These are phyloP conservation scores for Thera britannica DNA, from an alignment of 2,888 invertebrate species.

Conservation along the genomic window DNA sequence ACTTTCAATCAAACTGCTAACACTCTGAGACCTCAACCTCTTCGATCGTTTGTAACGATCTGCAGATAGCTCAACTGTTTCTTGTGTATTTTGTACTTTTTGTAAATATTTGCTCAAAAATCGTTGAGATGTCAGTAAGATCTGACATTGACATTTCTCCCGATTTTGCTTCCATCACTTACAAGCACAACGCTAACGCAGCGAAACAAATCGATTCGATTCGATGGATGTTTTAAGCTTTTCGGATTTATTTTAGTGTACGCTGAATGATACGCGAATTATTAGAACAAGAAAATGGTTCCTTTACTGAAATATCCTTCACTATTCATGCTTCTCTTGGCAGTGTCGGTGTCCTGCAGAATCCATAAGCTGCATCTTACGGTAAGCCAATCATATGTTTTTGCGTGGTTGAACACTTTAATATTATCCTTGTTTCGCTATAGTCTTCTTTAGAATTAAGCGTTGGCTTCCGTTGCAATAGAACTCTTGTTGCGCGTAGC, in stretches of 20 bases:
- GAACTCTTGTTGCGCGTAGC: neutral
- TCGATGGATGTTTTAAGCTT: conserved; percentile 10
- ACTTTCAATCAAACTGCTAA: too few species aligned
- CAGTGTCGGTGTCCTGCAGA: conserved; percentile 62
- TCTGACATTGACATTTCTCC: too few species aligned
- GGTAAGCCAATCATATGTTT: conserved; percentile 54
- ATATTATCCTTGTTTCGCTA: neutral
- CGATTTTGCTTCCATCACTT: too few species aligned
- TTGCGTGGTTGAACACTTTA: neutral
- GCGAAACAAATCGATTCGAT: neutral
- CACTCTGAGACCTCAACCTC: too few species aligned
- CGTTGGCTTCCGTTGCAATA: neutral
- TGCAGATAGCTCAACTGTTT: too few species aligned
- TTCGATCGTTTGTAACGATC: too few species aligned
- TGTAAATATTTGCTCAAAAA: too few species aligned
- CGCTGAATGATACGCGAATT: neutral
- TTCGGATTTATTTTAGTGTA: neutral
- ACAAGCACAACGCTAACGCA: too few species aligned
- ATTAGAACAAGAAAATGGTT: conserved; percentile 58
- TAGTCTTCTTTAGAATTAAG: neutral
- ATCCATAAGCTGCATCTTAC: conserved; percentile 76
- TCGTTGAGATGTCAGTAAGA: too few species aligned
- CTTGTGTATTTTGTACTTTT: too few species aligned
- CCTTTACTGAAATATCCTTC: conserved; percentile 50
- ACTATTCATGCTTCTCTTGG: conserved; percentile 52